A percentile compares a stretch with the other conserved stretches of the same genome.
Conservation (phyloP, 2,888 invertebrate genomes). For the Cheiracanthium punctorium region DNA sequence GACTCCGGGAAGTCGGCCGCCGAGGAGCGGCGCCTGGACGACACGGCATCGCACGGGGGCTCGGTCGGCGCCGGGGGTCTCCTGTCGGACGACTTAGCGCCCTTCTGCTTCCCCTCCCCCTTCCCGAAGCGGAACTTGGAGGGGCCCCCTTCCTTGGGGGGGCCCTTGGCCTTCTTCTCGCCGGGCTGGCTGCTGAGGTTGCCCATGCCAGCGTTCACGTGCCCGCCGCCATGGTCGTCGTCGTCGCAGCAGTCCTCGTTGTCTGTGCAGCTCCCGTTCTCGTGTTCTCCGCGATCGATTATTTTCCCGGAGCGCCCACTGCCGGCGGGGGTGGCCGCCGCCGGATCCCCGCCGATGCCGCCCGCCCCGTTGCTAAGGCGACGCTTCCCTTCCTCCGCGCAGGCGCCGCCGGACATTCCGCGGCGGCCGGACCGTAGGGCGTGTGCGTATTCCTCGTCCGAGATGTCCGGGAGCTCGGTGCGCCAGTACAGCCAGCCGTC, state of each 20-base stretch:
- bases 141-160: background rate
- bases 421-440: background rate
- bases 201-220: conserved; percentile 41
- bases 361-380: conserved; percentile 33
- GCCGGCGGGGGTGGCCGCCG: conserved; percentile 1
- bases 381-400: conserved; percentile 18
- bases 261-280: background rate
- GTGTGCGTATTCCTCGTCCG: conserved; percentile 48
- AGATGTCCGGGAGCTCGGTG: conserved; percentile 42
- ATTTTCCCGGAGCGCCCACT: conserved; percentile 34
- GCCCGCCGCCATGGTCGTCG: background rate
- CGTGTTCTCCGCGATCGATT: conserved; percentile 48
- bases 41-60: background rate
- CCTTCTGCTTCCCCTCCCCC: conserved; percentile 24
- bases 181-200: conserved; percentile 67
- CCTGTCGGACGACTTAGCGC: background rate
- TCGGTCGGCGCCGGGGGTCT: background rate
- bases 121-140: conserved; percentile 59
- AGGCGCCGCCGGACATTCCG: background rate
- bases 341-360: background rate
- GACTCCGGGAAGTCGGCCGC: conserved; percentile 27
- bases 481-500: conserved; percentile 70
- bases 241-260: background rate
- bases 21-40: no score
- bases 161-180: conserved; percentile 49